Evolutionary conservation across 2,797 vertebrate genomes (phyloP).

Genomic region (Podargus strigoides): DNA sequence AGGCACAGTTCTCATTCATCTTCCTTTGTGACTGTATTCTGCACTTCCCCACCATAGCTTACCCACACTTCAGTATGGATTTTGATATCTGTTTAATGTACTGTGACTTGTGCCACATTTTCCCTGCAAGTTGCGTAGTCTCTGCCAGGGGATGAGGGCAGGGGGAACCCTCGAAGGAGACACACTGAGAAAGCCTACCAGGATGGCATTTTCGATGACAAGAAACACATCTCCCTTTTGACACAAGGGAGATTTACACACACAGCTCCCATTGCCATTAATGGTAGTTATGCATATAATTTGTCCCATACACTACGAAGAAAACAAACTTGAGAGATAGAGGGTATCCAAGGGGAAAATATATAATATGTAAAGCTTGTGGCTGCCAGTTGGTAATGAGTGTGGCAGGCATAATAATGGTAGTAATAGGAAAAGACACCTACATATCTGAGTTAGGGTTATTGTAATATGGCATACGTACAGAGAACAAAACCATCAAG

Average conservation of each 20-base stretch:
- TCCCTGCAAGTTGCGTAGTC: neutral
- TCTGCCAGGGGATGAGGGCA: neutral
- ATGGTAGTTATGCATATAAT: constrained; percentile 9
- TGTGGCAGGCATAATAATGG: constrained; percentile 17
- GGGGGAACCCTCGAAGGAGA: neutral
- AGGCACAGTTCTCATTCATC: neutral
- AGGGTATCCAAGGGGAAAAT: constrained; percentile 56
- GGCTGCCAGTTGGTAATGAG: constrained; percentile 49
- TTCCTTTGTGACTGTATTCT: neutral
- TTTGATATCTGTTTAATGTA: neutral
- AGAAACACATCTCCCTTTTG: neutral
- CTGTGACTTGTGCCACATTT: neutral
- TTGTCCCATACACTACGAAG: constrained; percentile 10
- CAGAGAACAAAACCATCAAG: constrained; percentile 11
- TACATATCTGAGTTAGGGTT: constrained; percentile 6
- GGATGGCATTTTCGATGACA: neutral
- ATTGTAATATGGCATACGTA: neutral
- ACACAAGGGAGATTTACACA: constrained; percentile 13
- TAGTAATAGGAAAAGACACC: constrained; percentile 40
- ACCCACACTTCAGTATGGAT: neutral
- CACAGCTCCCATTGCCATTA: constrained; percentile 15
- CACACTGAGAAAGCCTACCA: neutral
- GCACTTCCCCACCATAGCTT: neutral
- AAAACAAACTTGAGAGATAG: constrained; percentile 63
- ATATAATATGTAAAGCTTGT: constrained; percentile 52